A percentile compares a stretch with the other conserved stretches of the same genome.
Conservation (phyloP, 1,140 invertebrate species). For the Bacillus rossius region DNA sequence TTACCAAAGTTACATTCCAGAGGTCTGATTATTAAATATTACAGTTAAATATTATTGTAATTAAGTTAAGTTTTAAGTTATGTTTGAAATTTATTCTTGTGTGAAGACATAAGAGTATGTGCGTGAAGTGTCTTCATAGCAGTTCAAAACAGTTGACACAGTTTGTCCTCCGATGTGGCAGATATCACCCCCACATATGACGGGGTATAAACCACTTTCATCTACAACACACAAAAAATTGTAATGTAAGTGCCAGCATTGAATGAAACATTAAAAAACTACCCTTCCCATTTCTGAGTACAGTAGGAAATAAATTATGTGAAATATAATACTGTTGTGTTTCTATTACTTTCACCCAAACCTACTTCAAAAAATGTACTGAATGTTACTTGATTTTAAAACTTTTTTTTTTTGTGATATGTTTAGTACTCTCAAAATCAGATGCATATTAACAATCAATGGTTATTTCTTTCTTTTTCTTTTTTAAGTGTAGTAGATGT, state of each 20-base stretch:
- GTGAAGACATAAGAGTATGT: background rate
- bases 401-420: too few relatives aligned
- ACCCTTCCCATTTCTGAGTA: slow-evolving; percentile 12
- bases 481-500: too few relatives aligned
- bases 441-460: too few relatives aligned
- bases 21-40: slow-evolving; percentile 8
- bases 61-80: slow-evolving; percentile 4
- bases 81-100: background rate
- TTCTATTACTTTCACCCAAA: background rate
- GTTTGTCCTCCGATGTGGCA: slow-evolving; percentile 7
- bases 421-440: too few relatives aligned
- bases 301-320: slow-evolving; percentile 18
- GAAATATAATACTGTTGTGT: slow-evolving; percentile 3
- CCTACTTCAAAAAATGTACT: too few relatives aligned
- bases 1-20: slow-evolving; percentile 9
- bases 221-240: slow-evolving; percentile 8
- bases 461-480: too few relatives aligned
- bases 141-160: background rate
- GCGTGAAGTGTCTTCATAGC: slow-evolving; percentile 14
- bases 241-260: slow-evolving; percentile 10
- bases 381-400: too few relatives aligned
- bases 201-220: slow-evolving; percentile 12
- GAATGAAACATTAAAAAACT: slow-evolving; percentile 2
- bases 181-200: slow-evolving; percentile 14
- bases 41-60: background rate